A percentile compares a stretch with the other conserved stretches of the same genome.
Conservation (phyloP, 2,888 invertebrate species). For the Antheraea yamamai region DNA sequence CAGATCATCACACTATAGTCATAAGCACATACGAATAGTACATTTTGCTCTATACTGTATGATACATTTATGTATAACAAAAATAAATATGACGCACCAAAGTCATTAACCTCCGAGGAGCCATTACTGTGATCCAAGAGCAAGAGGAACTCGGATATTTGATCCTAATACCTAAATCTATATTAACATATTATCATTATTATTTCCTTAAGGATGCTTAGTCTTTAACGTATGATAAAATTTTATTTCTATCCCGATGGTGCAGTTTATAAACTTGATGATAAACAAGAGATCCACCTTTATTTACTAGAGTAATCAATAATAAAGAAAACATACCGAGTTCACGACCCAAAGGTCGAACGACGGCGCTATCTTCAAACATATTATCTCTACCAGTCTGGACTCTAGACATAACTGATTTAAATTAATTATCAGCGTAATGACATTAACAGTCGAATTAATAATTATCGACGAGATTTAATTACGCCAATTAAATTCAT, state of each 20-base stretch:
- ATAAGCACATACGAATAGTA: not conserved
- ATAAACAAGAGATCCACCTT: conserved; percentile 7
- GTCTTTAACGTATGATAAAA: not conserved
- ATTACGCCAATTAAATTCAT: not conserved
- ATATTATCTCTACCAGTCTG: conserved; percentile 1
- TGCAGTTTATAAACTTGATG: not conserved
- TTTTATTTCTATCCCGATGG: not conserved
- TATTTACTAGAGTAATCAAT: not conserved
- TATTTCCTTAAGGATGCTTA: not conserved
- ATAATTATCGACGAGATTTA: not conserved
- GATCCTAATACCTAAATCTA: not conserved
- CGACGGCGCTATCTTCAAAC: conserved; percentile 4
- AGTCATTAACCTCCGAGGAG: conserved; percentile 8
- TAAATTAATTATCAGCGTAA: conserved; percentile 5
- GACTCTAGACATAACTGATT: conserved; percentile 6
- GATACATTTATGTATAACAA: not conserved
- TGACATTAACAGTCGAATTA: conserved; percentile 1
- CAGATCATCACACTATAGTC: not conserved
- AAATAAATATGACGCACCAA: not conserved
- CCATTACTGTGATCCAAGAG: not conserved
- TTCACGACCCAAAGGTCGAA: not conserved
- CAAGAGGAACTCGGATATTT: not conserved
- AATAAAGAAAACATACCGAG: not conserved
- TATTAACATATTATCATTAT: no score
- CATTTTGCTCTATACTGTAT: not conserved